A percentile compares a stretch with the other conserved stretches of the same genome.
These are phyloP conservation scores for Hepsetus odoe DNA, from an alignment of 2,113 vertebrate genomes.

Conservation along the genomic window DNA sequence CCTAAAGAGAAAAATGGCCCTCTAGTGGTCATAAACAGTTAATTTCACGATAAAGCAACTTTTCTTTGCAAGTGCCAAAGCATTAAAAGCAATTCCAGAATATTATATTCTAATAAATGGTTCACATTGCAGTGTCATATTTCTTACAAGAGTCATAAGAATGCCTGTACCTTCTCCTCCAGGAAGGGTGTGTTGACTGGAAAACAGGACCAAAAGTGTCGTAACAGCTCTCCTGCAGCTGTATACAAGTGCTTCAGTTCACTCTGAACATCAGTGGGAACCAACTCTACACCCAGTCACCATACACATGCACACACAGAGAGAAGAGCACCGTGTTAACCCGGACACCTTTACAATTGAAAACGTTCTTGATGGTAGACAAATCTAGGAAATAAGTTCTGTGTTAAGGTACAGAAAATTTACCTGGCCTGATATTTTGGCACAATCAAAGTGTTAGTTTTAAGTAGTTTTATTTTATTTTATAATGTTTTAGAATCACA, in stretches of 20 bases:
- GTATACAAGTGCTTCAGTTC: slow-evolving; percentile 96
- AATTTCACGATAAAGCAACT: too few relatives aligned
- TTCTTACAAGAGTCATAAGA: neutral
- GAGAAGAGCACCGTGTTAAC: neutral
- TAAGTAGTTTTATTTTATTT: too few relatives aligned
- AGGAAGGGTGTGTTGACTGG: slow-evolving; percentile 94
- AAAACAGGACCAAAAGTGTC: slow-evolving; percentile 99
- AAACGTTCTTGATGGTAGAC: neutral
- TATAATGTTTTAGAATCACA: too few relatives aligned
- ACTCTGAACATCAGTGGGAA: slow-evolving; percentile 90
- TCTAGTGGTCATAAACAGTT: slow-evolving; percentile 36
- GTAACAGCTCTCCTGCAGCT: slow-evolving; percentile 89
- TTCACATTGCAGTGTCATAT: too few relatives aligned
- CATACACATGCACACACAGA: neutral
- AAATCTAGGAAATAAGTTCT: neutral
- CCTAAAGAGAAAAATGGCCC: neutral
- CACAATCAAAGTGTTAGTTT: too few relatives aligned
- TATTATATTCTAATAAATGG: too few relatives aligned
- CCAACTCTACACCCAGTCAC: slow-evolving; percentile 81
- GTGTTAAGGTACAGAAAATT: neutral
- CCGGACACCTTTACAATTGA: neutral
- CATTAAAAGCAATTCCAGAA: too few relatives aligned
- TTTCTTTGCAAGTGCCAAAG: too few relatives aligned
- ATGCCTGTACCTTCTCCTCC: slow-evolving; percentile 89
- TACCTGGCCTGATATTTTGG: neutral